Percentiles rank a stretch among this genome's conserved stretches.
Conservation (phyloP, 2,888 invertebrate genomes). For the Chymomyza procnemis region DNA sequence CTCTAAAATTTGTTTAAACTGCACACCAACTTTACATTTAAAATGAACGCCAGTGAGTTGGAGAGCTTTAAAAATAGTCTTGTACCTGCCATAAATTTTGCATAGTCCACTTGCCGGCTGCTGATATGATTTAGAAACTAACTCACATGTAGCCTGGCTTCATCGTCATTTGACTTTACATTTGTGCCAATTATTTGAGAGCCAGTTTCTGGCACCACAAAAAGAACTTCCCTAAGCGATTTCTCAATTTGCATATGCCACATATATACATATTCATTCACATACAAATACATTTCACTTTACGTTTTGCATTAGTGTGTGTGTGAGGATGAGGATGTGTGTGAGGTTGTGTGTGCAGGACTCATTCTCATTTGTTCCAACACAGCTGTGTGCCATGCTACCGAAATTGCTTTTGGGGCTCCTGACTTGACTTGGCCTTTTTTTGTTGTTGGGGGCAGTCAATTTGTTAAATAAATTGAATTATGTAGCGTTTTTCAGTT, state of each 20-base stretch:
- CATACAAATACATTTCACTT: neutral
- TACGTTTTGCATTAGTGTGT: neutral
- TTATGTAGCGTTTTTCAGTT: conserved; percentile 45
- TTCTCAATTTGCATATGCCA: conserved; percentile 69
- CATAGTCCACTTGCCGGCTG: conserved; percentile 15
- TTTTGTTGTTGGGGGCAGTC: conserved; percentile 44
- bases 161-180: neutral
- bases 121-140: conserved; percentile 16
- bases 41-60: neutral
- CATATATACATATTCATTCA: conserved; percentile 17
- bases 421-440: neutral
- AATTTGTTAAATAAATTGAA: conserved; percentile 69
- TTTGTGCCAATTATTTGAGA: conserved; percentile 54
- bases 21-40: neutral
- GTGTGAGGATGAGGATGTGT: conserved; percentile 21
- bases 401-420: neutral
- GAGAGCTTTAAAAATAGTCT: neutral
- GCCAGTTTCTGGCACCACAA: conserved; percentile 45
- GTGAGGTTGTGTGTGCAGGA: conserved; percentile 14
- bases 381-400: neutral
- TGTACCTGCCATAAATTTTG: conserved; percentile 16
- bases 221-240: conserved; percentile 57
- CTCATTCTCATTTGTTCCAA: conserved; percentile 10
- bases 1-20: neutral
- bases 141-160: neutral